These are phyloP conservation scores for Quadroppia sp. DNA, from an alignment of 2,888 invertebrate genomes.

Conservation along the genomic window DNA sequence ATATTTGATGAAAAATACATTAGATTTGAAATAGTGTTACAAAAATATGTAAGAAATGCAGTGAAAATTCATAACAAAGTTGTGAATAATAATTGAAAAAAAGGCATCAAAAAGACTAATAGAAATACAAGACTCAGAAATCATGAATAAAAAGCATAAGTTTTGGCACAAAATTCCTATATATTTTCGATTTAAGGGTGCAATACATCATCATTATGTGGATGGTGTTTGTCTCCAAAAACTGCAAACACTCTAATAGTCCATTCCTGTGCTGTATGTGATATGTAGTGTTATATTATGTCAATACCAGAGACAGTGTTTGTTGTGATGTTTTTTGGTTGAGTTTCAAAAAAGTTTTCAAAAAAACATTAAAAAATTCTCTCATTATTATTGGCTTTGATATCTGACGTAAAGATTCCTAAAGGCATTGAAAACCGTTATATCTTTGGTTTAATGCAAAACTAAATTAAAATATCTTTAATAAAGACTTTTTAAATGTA, in stretches of 20 bases:
- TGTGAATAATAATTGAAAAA: too few species aligned
- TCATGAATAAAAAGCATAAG: neutral
- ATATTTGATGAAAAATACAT: neutral
- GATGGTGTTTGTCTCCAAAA: neutral
- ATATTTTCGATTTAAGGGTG: neutral
- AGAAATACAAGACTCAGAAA: neutral
- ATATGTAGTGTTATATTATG: slow-evolving; percentile 1
- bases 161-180: neutral
- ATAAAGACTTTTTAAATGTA: slow-evolving; percentile 5
- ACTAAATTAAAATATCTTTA: neutral
- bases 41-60: too few species aligned
- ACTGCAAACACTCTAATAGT: neutral
- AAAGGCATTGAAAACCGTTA: slow-evolving; percentile 3
- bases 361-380: slow-evolving; percentile 16
- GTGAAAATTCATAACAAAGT: too few species aligned
- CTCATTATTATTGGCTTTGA: neutral
- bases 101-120: neutral
- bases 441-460: slow-evolving; percentile 5
- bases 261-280: neutral
- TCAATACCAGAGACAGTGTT: slow-evolving; percentile 16
- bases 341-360: slow-evolving; percentile 3
- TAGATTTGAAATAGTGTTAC: neutral
- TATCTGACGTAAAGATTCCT: slow-evolving; percentile 20
- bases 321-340: slow-evolving; percentile 4
- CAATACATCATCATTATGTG: slow-evolving; percentile 19